Conservation (phyloP, 2,113 vertebrate species). For the Peromyscus californicus region DNA sequence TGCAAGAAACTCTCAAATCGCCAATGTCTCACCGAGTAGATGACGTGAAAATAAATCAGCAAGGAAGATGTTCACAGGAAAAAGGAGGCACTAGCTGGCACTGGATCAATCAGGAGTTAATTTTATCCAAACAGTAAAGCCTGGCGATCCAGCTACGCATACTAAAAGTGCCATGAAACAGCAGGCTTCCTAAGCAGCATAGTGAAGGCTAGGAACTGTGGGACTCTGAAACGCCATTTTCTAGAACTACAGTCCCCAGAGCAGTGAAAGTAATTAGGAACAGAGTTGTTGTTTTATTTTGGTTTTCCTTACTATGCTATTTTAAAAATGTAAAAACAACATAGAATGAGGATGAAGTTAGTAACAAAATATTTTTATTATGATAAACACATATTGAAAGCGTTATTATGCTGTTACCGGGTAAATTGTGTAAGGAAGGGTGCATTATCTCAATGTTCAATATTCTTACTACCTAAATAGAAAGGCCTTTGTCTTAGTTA, state of each 20-base stretch:
- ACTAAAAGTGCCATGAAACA: neutral
- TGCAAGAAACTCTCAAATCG: neutral
- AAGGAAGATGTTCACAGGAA: neutral
- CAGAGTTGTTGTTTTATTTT: slow-evolving; percentile 70
- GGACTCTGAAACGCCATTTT: slow-evolving; percentile 53
- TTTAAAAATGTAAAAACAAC: slow-evolving; percentile 59
- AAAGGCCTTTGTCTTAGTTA: neutral
- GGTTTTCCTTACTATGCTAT: slow-evolving; percentile 58
- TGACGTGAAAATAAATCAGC: neutral
- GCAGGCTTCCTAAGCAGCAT: neutral
- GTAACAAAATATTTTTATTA: slow-evolving; percentile 48
- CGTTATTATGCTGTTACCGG: neutral
- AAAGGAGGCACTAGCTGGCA: neutral
- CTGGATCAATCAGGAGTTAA: neutral
- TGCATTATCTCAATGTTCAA: neutral
- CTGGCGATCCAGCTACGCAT: neutral
- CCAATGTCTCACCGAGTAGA: neutral
- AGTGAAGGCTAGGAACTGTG: neutral
- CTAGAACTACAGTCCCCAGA: slow-evolving; percentile 52
- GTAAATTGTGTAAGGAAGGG: neutral
- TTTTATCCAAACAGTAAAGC: neutral
- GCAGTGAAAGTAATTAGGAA: slow-evolving; percentile 71
- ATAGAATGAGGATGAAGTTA: slow-evolving; percentile 54
- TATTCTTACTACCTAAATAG: neutral
- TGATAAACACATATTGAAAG: slow-evolving; percentile 44